These are phyloP conservation scores for Triplophysa bombifrons DNA, from an alignment of 2,797 vertebrate species.

Conservation along the genomic window DNA sequence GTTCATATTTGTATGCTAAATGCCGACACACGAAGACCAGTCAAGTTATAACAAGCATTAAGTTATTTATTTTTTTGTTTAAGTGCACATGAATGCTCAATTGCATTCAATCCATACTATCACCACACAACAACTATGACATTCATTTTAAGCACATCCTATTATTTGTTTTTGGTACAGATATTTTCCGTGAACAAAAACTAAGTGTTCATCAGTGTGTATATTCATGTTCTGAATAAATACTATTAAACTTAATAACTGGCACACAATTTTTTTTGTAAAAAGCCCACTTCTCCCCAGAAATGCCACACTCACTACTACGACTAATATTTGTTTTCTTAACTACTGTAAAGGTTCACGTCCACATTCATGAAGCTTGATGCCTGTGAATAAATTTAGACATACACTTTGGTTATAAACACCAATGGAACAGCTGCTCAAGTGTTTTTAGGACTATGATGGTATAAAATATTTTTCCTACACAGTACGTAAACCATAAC, in stretches of 20 bases:
- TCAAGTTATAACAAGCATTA: neutral
- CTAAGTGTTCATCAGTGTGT: neutral
- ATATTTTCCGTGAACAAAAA: neutral
- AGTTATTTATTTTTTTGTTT: constrained; percentile 27
- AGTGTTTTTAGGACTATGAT: constrained; percentile 56
- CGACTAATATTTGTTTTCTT: neutral
- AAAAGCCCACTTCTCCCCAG: neutral
- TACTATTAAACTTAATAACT: constrained; percentile 16
- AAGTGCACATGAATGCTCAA: constrained; percentile 3
- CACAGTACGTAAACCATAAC: constrained; percentile 54
- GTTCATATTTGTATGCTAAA: no score
- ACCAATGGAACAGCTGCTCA: constrained; percentile 62
- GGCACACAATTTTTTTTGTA: neutral
- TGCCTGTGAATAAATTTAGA: constrained; percentile 69
- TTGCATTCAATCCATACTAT: constrained; percentile 1
- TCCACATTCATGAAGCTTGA: constrained; percentile 68
- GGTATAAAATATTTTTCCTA: constrained; percentile 52
- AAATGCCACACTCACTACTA: neutral
- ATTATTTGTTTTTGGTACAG: constrained; percentile 14
- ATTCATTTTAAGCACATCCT: constrained; percentile 1
- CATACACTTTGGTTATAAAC: constrained; percentile 74
- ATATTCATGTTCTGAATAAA: constrained; percentile 5
- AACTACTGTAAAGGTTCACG: constrained; percentile 34
- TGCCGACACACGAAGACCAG: no score
- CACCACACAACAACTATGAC: constrained; percentile 11